phyloP scores from a whole-genome alignment of 1,140 invertebrate genomes.

The Calephelis nemesis region DNA sequence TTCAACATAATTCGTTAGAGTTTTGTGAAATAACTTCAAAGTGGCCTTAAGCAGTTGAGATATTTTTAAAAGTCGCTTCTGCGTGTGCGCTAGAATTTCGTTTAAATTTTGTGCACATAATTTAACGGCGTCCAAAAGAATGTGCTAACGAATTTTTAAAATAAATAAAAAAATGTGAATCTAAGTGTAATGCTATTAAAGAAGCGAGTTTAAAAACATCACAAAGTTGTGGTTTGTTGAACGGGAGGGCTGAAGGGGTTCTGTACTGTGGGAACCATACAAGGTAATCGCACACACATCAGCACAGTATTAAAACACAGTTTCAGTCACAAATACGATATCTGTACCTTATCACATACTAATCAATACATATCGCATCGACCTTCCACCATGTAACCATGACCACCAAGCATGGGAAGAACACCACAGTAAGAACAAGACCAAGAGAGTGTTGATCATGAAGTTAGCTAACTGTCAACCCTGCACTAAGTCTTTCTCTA shows the following conservation, averaged over 20 bases:
- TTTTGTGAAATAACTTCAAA: background rate
- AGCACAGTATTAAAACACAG: no score
- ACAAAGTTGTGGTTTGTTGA: slow-evolving; percentile 32
- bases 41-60: slow-evolving; percentile 42
- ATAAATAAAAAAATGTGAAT: slow-evolving; percentile 36
- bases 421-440: no score
- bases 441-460: no score
- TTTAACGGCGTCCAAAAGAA: slow-evolving; percentile 33
- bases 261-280: background rate
- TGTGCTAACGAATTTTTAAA: slow-evolving; percentile 43
- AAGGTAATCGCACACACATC: background rate
- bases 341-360: no score
- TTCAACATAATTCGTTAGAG: background rate
- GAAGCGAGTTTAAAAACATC: slow-evolving; percentile 56
- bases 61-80: slow-evolving; percentile 46
- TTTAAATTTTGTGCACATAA: slow-evolving; percentile 41
- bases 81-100: slow-evolving; percentile 46
- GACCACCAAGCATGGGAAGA: no score
- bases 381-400: no score
- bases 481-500: no score
- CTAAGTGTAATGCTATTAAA: slow-evolving; percentile 38
- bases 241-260: background rate
- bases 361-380: no score
- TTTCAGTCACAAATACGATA: no score
- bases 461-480: no score